Conservation (phyloP, 2,888 invertebrate species). For the Hemistola chrysoprasaria region DNA sequence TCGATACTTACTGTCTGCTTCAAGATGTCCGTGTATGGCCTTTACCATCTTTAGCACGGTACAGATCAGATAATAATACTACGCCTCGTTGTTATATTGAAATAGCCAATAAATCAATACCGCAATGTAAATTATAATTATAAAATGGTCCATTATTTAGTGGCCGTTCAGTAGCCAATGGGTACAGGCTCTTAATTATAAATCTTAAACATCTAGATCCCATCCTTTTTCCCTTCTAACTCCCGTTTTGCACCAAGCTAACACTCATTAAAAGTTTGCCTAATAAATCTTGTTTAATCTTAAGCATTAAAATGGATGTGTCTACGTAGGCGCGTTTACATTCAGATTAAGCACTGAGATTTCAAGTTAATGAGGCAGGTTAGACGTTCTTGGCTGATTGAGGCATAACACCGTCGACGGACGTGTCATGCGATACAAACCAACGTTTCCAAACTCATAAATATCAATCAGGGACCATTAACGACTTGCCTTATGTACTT, state of each 20-base stretch:
- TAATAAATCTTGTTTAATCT: conserved; percentile 18
- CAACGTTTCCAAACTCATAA: conserved; percentile 60
- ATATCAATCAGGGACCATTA: conserved; percentile 67
- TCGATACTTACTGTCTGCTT: too few species aligned
- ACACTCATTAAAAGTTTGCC: conserved; percentile 12
- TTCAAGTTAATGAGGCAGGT: conserved; percentile 22
- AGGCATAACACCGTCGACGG: conserved; percentile 40
- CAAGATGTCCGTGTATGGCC: too few species aligned
- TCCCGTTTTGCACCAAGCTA: not conserved
- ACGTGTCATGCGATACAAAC: conserved; percentile 51
- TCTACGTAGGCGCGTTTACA: conserved; percentile 18
- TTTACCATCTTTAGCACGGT: too few species aligned
- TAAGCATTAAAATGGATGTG: conserved; percentile 14
- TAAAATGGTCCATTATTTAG: too few species aligned
- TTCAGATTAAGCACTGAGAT: conserved; percentile 27
- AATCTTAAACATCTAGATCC: too few species aligned
- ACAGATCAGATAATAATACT: too few species aligned
- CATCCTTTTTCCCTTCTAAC: too few species aligned
- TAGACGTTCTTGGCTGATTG: conserved; percentile 41
- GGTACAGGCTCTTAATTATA: too few species aligned
- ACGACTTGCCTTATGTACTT: conserved; percentile 30
- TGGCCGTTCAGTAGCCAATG: too few species aligned
- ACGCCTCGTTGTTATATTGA: too few species aligned
- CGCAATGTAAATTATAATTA: too few species aligned
- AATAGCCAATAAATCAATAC: too few species aligned